Evolutionary conservation across 2,888 invertebrate species (phyloP), one percentile per base, ranked within the genome.

Genomic region (Biston betularia): DNA sequence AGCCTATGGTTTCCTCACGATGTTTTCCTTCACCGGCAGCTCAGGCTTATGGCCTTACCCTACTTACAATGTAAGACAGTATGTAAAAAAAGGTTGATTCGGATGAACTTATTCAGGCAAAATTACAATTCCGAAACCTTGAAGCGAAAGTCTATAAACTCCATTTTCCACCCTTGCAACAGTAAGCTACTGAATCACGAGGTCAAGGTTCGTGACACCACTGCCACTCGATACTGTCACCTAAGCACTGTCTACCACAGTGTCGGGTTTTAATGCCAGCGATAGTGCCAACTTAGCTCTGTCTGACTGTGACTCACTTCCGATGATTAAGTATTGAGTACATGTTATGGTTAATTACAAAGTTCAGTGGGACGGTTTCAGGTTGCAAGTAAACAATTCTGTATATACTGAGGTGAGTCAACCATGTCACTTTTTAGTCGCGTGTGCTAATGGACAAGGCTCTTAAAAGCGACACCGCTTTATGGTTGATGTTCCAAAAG

Each of bases 161-260:
- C n/a, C 33, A 15, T 38, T 49, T 42, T 50, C 50, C 56, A 56
- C 63, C 49, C 56, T 33, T 54, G n/a, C 57, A 52, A 6, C 40
- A 58, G 46, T 48, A 52, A 46, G 45, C 45, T 8, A 24, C 45
- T 33, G 46, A 62, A 35, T 55, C 40, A 62, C 42, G 34, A 12
- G 65, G 65, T 70, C 70, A 70, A 70, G 70, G 70, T 10, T 53
- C 24, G 24, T 70, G 67, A 67, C 62, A 52, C 67, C 70, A 70
- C 52, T 55, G 55, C 24, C 48, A 60, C 46, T 58, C 62, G 58
- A 62, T 11, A 64, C 62, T 54, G 53, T 70, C 61, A 45, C 61
- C 34, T 63, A 49, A 65, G 52, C 46, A 52, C 35, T 52, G 35
- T 6, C 11, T 11, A 35, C 40, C 42, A 54, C 42, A 42, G 54